These are phyloP conservation scores for Caenorhabditis panamensis DNA, from an alignment of 2,888 invertebrate species.

Conservation along the genomic window DNA sequence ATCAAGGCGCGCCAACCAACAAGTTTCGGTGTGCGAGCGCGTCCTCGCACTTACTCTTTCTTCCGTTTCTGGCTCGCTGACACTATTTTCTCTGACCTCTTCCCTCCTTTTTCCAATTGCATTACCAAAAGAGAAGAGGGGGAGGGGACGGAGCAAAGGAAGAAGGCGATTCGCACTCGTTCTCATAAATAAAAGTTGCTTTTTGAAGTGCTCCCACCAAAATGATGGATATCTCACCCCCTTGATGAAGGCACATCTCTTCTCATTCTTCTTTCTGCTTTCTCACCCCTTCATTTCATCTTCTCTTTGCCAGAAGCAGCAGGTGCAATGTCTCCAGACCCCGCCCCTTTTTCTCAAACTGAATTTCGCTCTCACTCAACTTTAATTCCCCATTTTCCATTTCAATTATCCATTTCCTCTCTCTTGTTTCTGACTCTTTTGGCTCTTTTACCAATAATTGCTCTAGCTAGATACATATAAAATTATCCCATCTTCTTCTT, in stretches of 20 bases:
- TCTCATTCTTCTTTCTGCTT: slow-evolving; percentile 24
- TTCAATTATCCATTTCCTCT: neutral
- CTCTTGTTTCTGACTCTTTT: neutral
- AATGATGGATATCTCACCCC: slow-evolving; percentile 42
- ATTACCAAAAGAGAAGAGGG: slow-evolving; percentile 49
- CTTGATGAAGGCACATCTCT: slow-evolving; percentile 18
- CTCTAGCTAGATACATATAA: neutral
- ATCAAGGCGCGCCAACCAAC: slow-evolving; percentile 30
- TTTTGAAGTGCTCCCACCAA: slow-evolving; percentile 45
- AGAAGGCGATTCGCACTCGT: slow-evolving; percentile 41
- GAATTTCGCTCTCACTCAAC: neutral
- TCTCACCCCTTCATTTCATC: slow-evolving; percentile 1
- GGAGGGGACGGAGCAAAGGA: slow-evolving; percentile 10
- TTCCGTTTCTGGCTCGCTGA: slow-evolving; percentile 32
- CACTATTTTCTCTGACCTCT: slow-evolving; percentile 56
- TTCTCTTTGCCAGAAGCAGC: neutral
- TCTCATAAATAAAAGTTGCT: slow-evolving; percentile 57
- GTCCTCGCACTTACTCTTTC: slow-evolving; percentile 19
- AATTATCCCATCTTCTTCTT: slow-evolving; percentile 9
- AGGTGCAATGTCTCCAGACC: slow-evolving; percentile 4
- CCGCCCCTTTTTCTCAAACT: slow-evolving; percentile 9
- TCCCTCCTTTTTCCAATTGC: slow-evolving; percentile 49
- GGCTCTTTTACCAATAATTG: neutral
- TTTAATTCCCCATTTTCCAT: neutral
- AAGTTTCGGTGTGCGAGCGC: slow-evolving; percentile 29